Percentiles rank a stretch among this genome's conserved stretches.
Conservation (phyloP, 1,140 invertebrate species). For the Dinothrombium tinctorium region DNA sequence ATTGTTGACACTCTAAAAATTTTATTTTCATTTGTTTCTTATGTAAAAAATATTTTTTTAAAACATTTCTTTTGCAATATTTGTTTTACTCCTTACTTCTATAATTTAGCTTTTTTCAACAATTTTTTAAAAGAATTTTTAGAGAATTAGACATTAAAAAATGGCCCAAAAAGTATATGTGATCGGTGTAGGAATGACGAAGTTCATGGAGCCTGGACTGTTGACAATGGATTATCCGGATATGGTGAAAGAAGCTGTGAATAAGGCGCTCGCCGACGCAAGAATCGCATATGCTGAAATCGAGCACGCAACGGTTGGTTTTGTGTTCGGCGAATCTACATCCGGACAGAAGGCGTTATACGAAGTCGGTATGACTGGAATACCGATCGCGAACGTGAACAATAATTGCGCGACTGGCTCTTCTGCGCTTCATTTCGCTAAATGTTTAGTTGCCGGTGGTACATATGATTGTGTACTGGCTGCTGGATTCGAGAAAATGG, state of each 20-base stretch:
- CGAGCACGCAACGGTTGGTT: constrained; percentile 72
- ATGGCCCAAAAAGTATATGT: constrained; percentile 43
- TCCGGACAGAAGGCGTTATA: constrained; percentile 85
- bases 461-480: constrained; percentile 65
- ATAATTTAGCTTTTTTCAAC: too few species aligned
- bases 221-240: constrained; percentile 83
- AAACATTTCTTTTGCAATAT: too few species aligned
- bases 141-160: too few species aligned
- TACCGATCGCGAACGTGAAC: constrained; percentile 94
- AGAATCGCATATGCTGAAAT: constrained; percentile 50
- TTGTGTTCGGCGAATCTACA: constrained; percentile 90
- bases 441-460: constrained; percentile 67
- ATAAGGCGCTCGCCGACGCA: constrained; percentile 65
- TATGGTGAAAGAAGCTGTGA: constrained; percentile 76
- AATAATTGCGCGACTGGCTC: constrained; percentile 95
- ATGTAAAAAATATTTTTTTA: too few species aligned
- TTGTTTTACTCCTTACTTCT: too few species aligned
- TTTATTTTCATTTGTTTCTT: too few species aligned
- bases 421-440: constrained; percentile 63
- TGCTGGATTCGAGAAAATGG: constrained; percentile 96
- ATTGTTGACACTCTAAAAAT: too few species aligned
- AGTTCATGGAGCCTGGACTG: constrained; percentile 72
- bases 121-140: too few species aligned
- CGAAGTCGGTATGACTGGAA: constrained; percentile 80
- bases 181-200: constrained; percentile 92